Evolutionary conservation across 1,140 invertebrate species (phyloP), one percentile per base, ranked within the genome.

Genomic region (Bursaphelenchus mucronatus): DNA sequence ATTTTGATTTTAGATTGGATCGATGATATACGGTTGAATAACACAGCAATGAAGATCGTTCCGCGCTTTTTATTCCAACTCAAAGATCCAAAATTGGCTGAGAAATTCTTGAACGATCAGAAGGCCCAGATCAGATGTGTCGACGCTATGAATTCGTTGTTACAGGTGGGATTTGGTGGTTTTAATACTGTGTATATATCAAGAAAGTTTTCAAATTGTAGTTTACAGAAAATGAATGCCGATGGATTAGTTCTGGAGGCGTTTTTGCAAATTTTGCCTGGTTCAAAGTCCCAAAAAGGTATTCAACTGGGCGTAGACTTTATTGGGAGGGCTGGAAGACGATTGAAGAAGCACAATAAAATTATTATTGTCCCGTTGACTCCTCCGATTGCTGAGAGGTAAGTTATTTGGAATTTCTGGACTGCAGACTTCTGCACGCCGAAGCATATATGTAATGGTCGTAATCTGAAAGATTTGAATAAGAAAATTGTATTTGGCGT

Each of bases 241-340:
- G 70, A 80, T 44, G 76, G 76, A 7, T 75, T 68, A 11, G 78
- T 79, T 11, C 49, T 79, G 9, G 76, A 79, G 43, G 44, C 78
- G 6, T 79, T 70, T 73, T 45, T 80, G 53, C 76, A 79, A 53
- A 61, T 81, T 9, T 62, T 80, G 58, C 41, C 55, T 40, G 45
- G 19, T 30, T 68, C 69, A 30, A 30, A 30, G 30, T 30, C 30
- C 30, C 30, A 30, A 30, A 5, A 30, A 30, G 30, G 30, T 30
- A 30, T 30, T 30, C 30, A 30, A 30, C 30, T 30, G 30, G 30
- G 30, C 30, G 5, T 64, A 5, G 59, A 70, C 19, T 5, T 69
- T 0, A 51, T 44, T 17, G 57, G 45, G 40, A 59, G 41, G 3
- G 41, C 45, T 39, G 41, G 44, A n/a, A 13, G 40, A 8, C 57